These are phyloP conservation scores for Drosophila asahinai DNA, from an alignment of 1,140 invertebrate species.

Conservation along the genomic window DNA sequence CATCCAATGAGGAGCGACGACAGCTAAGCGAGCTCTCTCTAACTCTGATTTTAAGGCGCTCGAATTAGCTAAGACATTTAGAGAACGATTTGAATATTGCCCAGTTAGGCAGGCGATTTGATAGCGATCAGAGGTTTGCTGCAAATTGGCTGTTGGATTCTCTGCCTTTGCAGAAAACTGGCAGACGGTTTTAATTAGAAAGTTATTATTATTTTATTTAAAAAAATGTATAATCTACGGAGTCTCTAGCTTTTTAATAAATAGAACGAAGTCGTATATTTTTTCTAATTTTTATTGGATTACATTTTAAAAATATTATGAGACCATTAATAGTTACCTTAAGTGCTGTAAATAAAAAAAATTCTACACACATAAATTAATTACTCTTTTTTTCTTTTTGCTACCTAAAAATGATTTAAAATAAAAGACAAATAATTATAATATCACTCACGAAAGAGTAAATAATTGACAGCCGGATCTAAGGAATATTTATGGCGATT, in stretches of 20 bases:
- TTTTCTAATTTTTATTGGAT: no score
- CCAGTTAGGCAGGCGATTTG: conserved; percentile 12
- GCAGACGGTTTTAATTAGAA: no score
- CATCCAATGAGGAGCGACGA: conserved; percentile 10
- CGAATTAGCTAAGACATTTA: conserved; percentile 33
- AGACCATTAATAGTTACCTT: no score
- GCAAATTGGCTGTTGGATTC: background rate
- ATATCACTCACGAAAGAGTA: background rate
- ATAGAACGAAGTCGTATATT: no score
- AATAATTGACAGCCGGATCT: background rate
- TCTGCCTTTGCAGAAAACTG: background rate
- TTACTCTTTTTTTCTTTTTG: no score
- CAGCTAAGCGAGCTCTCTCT: conserved; percentile 26
- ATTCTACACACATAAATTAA: background rate
- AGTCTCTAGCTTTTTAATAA: no score
- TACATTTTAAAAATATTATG: no score
- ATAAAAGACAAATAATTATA: background rate
- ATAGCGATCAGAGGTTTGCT: background rate
- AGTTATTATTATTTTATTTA: no score
- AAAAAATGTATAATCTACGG: no score
- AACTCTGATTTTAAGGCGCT: conserved; percentile 34
- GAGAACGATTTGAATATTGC: conserved; percentile 37
- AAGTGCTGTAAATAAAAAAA: no score
- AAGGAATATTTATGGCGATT: background rate
- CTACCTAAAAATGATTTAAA: background rate